Base-by-base conservation (phyloP, 2,797 vertebrate species). In the Clarias pachynema region DNA sequence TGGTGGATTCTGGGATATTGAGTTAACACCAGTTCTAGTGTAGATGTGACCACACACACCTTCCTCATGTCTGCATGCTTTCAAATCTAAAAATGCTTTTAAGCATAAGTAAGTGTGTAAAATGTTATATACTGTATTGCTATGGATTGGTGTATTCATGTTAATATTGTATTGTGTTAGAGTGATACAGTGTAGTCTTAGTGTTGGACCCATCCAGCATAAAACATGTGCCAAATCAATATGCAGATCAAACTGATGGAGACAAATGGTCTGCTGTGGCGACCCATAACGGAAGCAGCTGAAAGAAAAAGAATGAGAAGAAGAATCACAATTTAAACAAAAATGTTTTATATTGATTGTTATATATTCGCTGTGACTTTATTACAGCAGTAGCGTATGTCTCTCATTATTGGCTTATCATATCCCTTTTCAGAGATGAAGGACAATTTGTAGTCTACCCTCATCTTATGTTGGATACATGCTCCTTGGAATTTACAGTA, bases 401-500 rank as follows among this genome's bases (percentile, higher is more conserved):
- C 24, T 80, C 24, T 22, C 15, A 49, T 16, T 63, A 26, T 18
- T 26, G 34, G 24, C 12, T 26, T 53, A n/a, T 75, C 20, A 10
- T 66, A n/a, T 40, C 29, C 29, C 29, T 4, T 81, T 56, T 77
- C 72, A 77, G 26, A 75, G 72, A 24, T 18, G 7, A 63, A 12
- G 8, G 34, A n/a, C 29, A 53, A 12, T 9, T 69, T 9, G 59
- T 3, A 24, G 62, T n/a, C 56, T 68, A 14, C 15, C 0, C 1
- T 86, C 29, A 66, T 37, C 62, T 53, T 84, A 84, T 78, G 4
- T 53, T 34, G 62, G 53, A 26, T 18, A 4, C 81, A 83, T 29
- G 40, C n/a, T 24, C n/a, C 62, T 24, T 31, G 3, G 0, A 26
- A 89, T 94, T 94, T 92, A 95, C 93, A 93, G 93, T 94, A 93